Percentiles rank a stretch among this genome's conserved stretches.
Conservation (phyloP, 2,113 vertebrate species). For the Cichladusa arquata region DNA sequence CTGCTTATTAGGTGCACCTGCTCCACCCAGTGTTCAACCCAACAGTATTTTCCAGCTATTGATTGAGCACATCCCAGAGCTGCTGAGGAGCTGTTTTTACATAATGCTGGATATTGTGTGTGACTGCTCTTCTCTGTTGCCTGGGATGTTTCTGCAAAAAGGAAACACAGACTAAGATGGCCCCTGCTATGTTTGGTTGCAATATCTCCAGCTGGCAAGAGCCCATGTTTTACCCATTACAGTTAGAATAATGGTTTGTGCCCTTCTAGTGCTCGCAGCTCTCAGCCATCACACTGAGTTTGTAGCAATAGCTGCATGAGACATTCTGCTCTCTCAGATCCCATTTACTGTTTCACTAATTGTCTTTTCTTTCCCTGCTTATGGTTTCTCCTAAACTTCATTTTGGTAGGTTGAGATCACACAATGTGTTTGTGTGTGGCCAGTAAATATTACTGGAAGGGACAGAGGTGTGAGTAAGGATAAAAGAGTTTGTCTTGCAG, state of each 20-base stretch:
- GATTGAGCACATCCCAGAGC: slow-evolving; percentile 16
- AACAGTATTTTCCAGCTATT: slow-evolving; percentile 35
- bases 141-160: neutral
- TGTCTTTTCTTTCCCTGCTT: neutral
- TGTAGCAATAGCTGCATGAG: neutral
- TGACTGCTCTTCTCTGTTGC: neutral
- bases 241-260: neutral
- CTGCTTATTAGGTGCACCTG: slow-evolving; percentile 43
- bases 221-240: neutral
- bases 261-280: neutral
- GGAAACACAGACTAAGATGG: neutral
- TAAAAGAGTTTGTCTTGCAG: neutral
- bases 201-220: neutral
- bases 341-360: neutral
- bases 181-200: neutral
- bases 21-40: slow-evolving; percentile 12
- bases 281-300: neutral
- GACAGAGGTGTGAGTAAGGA: neutral
- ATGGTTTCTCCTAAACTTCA: neutral
- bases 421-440: neutral
- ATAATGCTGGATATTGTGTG: neutral
- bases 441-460: neutral
- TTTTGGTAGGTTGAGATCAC: neutral
- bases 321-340: neutral
- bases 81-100: neutral